Evolutionary conservation across 2,888 invertebrate species (phyloP).

Genomic region (Glaucopsyche alexis): DNA sequence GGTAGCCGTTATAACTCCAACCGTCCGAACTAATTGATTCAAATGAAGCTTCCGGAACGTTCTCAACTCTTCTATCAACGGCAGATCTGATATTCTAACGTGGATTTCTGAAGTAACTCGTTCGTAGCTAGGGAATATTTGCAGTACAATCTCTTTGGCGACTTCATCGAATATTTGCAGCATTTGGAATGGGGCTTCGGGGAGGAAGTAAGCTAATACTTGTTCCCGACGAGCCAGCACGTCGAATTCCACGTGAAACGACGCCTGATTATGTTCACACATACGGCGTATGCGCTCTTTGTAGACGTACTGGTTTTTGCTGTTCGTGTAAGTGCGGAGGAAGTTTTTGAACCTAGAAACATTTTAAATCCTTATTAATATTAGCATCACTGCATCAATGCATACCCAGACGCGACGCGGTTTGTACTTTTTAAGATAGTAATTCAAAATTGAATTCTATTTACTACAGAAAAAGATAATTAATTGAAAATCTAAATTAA

Average conservation of each 20-base stretch:
- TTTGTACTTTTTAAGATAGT: too few relatives aligned
- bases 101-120: slow-evolving; percentile 96
- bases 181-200: slow-evolving; percentile 98
- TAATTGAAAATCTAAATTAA: too few relatives aligned
- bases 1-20: slow-evolving; percentile 96
- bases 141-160: slow-evolving; percentile 94
- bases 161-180: slow-evolving; percentile 97
- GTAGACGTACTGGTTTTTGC: slow-evolving; percentile 92
- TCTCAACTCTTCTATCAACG: slow-evolving; percentile 96
- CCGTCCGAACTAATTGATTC: slow-evolving; percentile 93
- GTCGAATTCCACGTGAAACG: slow-evolving; percentile 95
- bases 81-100: slow-evolving; percentile 96
- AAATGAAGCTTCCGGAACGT: slow-evolving; percentile 94
- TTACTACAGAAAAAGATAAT: too few relatives aligned
- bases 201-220: slow-evolving; percentile 96
- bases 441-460: too few relatives aligned
- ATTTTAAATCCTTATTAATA: slow-evolving; percentile 47
- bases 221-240: slow-evolving; percentile 94
- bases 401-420: too few relatives aligned
- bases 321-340: slow-evolving; percentile 92
- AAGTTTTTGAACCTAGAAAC: slow-evolving; percentile 90
- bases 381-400: neutral
- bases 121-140: slow-evolving; percentile 97
- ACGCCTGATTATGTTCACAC: slow-evolving; percentile 95
- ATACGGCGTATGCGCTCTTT: slow-evolving; percentile 95